Percentiles rank a stretch among this genome's conserved stretches.
Evolutionary conservation across 2,113 vertebrate genomes (phyloP).

Genomic region (Ceyx melanurus): DNA sequence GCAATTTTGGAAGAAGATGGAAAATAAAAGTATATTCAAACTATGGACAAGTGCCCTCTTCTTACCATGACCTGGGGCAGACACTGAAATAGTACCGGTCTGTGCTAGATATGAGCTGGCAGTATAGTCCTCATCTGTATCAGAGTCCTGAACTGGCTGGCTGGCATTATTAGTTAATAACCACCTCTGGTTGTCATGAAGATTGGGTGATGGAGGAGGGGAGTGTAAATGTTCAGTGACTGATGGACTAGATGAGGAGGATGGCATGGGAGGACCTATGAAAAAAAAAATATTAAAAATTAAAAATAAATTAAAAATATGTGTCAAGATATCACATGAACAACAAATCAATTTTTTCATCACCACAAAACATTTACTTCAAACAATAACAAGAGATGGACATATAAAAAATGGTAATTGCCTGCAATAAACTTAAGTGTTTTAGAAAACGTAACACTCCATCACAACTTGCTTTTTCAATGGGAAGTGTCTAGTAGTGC

Average conservation of each 20-base stretch:
- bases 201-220: constrained; percentile 78
- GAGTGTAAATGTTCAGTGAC: constrained; percentile 80
- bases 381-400: too few relatives aligned
- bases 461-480: too few relatives aligned
- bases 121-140: constrained; percentile 79
- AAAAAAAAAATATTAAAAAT: constrained; percentile 35
- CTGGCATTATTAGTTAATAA: constrained; percentile 82
- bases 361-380: background rate
- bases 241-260: constrained; percentile 83
- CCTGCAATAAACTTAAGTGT: too few relatives aligned
- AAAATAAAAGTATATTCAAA: constrained; percentile 58
- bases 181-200: constrained; percentile 83
- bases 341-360: background rate
- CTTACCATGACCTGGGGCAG: constrained; percentile 77
- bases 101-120: constrained; percentile 71
- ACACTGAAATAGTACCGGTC: constrained; percentile 58
- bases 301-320: constrained; percentile 46
- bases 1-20: constrained; percentile 7
- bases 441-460: too few relatives aligned
- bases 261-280: constrained; percentile 81
- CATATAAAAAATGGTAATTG: too few relatives aligned
- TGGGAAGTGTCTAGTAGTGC: too few relatives aligned
- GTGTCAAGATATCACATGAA: background rate
- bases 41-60: constrained; percentile 52
- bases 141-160: constrained; percentile 80